Conservation (phyloP, 1,140 invertebrate species). For the Drosophila asahinai region DNA sequence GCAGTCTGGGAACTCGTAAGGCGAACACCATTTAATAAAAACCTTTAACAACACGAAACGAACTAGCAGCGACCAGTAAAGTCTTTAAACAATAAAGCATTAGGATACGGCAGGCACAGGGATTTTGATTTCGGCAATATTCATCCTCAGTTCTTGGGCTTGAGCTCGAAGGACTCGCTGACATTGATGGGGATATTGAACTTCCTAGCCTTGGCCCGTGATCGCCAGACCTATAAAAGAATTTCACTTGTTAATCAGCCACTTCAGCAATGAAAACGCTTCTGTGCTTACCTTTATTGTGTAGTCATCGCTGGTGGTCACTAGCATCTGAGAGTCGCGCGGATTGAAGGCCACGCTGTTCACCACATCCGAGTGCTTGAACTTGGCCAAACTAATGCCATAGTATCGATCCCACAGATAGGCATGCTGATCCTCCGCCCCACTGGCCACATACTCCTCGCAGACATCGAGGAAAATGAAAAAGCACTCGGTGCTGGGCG, state of each 20-base stretch:
- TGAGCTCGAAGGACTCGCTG: constrained; percentile 72
- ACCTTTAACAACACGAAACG: constrained; percentile 43
- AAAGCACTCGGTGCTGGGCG: constrained; percentile 95
- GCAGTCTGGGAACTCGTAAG: constrained; percentile 10
- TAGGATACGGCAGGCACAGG: constrained; percentile 11
- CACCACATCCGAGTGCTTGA: constrained; percentile 93
- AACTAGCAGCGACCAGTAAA: constrained; percentile 18
- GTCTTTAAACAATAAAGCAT: constrained; percentile 19
- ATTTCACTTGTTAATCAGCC: background rate
- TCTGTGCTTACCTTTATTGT: constrained; percentile 87
- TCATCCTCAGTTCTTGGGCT: constrained; percentile 55
- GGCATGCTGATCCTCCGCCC: constrained; percentile 94
- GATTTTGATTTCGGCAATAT: background rate
- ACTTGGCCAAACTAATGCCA: constrained; percentile 91
- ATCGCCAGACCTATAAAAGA: constrained; percentile 71
- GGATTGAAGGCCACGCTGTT: constrained; percentile 96
- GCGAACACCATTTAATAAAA: constrained; percentile 35
- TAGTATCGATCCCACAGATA: constrained; percentile 96
- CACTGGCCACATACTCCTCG: constrained; percentile 94
- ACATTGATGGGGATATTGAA: constrained; percentile 67
- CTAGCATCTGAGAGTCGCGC: constrained; percentile 92
- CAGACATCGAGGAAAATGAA: constrained; percentile 96
- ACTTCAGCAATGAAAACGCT: background rate
- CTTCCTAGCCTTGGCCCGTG: constrained; percentile 59
- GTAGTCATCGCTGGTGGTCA: constrained; percentile 95